A percentile compares a stretch with the other conserved stretches of the same genome.
phyloP scores from a whole-genome alignment of 2,113 vertebrate species.

The rabbit (Oryctolagus cuniculus) region mOryCun1.1 NC_091453.1:18641001-18641500 shows the following conservation, averaged over 20 bases:
- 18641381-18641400: neutral
- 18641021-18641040: slow-evolving; percentile 6
- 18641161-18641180: neutral
- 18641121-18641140: neutral
- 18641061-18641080: neutral
- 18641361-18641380: neutral
- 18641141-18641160: neutral
- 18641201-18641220: neutral
- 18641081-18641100: neutral
- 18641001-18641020: neutral
- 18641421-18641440: neutral
- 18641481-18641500: neutral
- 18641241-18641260: slow-evolving; percentile 13
- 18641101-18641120: slow-evolving; percentile 14
- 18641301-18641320: neutral
- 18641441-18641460: neutral
- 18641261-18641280: neutral
- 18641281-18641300: neutral
- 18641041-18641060: slow-evolving; percentile 17
- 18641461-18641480: neutral
- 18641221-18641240: neutral
- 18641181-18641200: neutral
- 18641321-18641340: neutral
- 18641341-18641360: neutral
- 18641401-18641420: neutral